Evolutionary conservation across 2,888 invertebrate genomes (phyloP), one percentile per base, ranked within the genome.

Genomic region (Syrista parreyssii): DNA sequence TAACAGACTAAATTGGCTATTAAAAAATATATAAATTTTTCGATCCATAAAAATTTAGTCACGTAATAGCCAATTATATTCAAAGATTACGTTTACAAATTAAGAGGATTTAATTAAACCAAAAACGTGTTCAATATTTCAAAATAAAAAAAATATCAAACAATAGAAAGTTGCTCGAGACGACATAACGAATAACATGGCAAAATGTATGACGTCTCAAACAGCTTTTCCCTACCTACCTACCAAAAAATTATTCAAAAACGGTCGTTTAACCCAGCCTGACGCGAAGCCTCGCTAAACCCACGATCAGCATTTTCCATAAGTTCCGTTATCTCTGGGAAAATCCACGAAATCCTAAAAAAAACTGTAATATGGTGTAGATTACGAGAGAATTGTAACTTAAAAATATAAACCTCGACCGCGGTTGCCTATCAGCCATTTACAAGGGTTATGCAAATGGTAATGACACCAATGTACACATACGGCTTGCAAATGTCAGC

Each of bases 401-500:
- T 40, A 55, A 9, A 40, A 40, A 40, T 23, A 55, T 55, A 55
- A 55, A 55, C 23, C 23, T 23, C 55, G 23, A 23, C 15, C 6
- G 2, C 55, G 23, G 55, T 55, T 55, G 36, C 55, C 9, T 55
- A 23, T 23, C 23, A 2, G 55, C 55, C 55, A 55, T 55, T 55
- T 55, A 15, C 55, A 55, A 55, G 55, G 55, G 72, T n/a, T 32
- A 76, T 73, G 76, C 69, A 73, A 76, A 73, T 74, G 68, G 23
- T 55, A 75, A 36, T 73, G 75, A 68, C 31, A 69, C 35, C 35
- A 74, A 71, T 68, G 76, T n/a, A 76, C 76, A 76, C 68, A 73
- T 68, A 74, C 68, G 40, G 68, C 55, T 36, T 78, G 76, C 75
- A 71, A 74, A 79, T 74, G 73, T 34, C 75, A 73, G 68, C n/a